phyloP scores from a whole-genome alignment of 1,140 invertebrate genomes.

The Ylistrum balloti region DNA sequence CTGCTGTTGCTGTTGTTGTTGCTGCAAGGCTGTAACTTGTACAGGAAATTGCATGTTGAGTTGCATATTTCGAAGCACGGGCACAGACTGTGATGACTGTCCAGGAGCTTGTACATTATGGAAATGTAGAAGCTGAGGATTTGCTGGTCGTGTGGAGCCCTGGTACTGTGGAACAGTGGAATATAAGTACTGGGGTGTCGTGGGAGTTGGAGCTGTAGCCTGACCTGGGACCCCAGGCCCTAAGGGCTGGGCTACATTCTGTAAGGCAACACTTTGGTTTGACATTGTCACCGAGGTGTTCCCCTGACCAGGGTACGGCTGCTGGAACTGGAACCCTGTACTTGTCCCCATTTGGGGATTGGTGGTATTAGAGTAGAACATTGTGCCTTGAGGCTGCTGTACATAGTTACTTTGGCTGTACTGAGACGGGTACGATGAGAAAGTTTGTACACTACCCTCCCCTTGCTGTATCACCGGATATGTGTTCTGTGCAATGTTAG shows the following conservation, averaged over 20 bases:
- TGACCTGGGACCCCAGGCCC: constrained; percentile 38
- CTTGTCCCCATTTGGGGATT: constrained; percentile 26
- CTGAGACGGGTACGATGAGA: constrained; percentile 58
- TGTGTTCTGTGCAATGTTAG: constrained; percentile 52
- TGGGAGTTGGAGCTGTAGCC: constrained; percentile 48
- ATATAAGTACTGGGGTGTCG: constrained; percentile 59
- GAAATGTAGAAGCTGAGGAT: constrained; percentile 56
- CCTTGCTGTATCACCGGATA: constrained; percentile 49
- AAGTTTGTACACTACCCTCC: constrained; percentile 46
- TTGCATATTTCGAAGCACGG: constrained; percentile 61
- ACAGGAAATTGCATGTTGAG: constrained; percentile 60
- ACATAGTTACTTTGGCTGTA: constrained; percentile 54
- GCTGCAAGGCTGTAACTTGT: constrained; percentile 44
- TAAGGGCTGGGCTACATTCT: constrained; percentile 55
- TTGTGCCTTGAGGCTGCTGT: constrained; percentile 55
- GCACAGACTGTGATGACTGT: constrained; percentile 54
- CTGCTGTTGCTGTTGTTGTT: constrained; percentile 42
- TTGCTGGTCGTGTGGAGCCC: constrained; percentile 47
- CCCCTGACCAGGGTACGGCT: not conserved
- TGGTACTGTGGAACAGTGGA: constrained; percentile 54
- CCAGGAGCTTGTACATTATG: constrained; percentile 55
- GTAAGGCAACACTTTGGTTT: constrained; percentile 41
- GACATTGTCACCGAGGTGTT: constrained; percentile 56
- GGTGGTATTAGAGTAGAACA: constrained; percentile 50
- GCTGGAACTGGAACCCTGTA: constrained; percentile 4